phyloP scores from a whole-genome alignment of 2,797 vertebrate genomes.

The Thripadectes ignobilis region DNA sequence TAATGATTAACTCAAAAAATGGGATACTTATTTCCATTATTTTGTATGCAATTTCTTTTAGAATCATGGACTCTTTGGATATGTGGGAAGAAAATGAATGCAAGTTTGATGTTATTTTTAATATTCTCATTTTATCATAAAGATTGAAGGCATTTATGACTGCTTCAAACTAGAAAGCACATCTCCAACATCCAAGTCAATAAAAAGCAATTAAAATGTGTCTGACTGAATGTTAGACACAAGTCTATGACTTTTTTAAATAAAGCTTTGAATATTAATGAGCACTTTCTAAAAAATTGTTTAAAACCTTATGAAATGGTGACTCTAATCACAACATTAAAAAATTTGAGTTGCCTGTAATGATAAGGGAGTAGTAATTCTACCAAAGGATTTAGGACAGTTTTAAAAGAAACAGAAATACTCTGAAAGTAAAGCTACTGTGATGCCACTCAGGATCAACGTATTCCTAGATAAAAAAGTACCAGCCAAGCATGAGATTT shows the following conservation, averaged over 20 bases:
- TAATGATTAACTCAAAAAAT: not conserved
- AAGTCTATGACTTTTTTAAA: not conserved
- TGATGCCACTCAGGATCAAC: constrained; percentile 46
- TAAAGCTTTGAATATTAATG: constrained; percentile 4
- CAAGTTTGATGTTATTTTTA: not conserved
- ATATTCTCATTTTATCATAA: constrained; percentile 1
- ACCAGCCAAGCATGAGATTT: constrained; percentile 61
- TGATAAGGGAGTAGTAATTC: not conserved
- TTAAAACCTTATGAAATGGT: constrained; percentile 17
- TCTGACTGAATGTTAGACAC: not conserved
- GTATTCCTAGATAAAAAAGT: constrained; percentile 63
- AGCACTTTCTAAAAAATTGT: not conserved
- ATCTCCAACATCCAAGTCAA: not conserved
- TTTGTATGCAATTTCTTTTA: not conserved
- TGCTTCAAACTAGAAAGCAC: constrained; percentile 46
- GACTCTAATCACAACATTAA: not conserved
- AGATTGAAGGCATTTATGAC: not conserved
- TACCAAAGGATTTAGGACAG: not conserved
- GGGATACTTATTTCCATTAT: not conserved
- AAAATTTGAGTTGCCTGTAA: not conserved
- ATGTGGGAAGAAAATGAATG: not conserved
- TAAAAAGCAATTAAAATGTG: constrained; percentile 7
- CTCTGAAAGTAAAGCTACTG: not conserved
- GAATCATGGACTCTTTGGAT: not conserved
- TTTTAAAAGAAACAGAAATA: not conserved